Evolutionary conservation across 2,888 invertebrate genomes (phyloP), one percentile per base, ranked within the genome.

Genomic region (Pterostichus madidus): DNA sequence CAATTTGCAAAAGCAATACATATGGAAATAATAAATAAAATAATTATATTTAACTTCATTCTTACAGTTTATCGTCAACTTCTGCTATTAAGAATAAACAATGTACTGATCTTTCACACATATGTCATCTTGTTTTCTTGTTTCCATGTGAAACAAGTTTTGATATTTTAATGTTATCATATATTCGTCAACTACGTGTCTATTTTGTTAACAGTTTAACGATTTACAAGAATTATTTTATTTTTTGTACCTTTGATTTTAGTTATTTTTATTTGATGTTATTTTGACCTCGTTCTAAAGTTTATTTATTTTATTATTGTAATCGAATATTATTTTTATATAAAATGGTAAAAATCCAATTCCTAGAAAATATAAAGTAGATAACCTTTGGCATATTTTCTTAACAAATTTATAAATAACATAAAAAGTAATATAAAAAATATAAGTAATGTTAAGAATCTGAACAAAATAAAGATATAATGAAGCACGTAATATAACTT

Each of bases 1-100:
- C 77, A 53, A 13, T 56, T 56, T 35, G 56, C 56, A 5, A 77
- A 56, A 35, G n/a, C 4, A n/a, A 77, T 17, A 39, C 24, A 39
- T 6, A 77, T 11, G n/a, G 7, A 15, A 53, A 56, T 17, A 10
- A 75, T 13, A 56, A 39, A 15, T 3, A 32, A n/a, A 52, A 75
- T 10, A 31, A 52, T 10, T 75, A 75, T 31, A 75, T 2, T 31
- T 24, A 75, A 75, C 13, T 75, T 75, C 75, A 75, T 75, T 49
- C 31, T 71, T 24, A 59, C 8, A 53, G 13, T 53, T 39, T 24
- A 10, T n/a, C n/a, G 13, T 1, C 5, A 10, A 13, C 52, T 8
- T 64, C 64, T 13, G n/a, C 32, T 64, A 52, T 13, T 1, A 64
- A 32, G 64, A 61, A 61, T 31, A n/a, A 8, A 61, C 31, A 24